Percentiles rank a stretch among this genome's conserved stretches.
phyloP scores from a whole-genome alignment of 2,797 vertebrate species.

The Artibeus lituratus region DNA sequence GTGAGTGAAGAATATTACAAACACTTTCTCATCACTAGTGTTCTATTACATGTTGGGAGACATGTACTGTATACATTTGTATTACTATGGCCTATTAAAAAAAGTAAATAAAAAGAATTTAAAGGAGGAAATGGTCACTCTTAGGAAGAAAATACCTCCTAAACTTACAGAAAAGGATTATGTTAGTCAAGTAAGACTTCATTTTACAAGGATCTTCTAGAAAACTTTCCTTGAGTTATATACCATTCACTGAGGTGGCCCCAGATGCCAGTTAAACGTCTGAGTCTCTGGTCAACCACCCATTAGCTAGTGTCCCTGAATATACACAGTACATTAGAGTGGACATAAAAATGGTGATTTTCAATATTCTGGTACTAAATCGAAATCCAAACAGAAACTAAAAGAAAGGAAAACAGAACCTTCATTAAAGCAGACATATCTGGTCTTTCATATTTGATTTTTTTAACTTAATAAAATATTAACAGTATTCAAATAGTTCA shows the following conservation, averaged over 20 bases:
- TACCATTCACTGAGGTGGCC: background rate
- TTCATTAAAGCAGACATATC: background rate
- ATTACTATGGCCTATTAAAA: background rate
- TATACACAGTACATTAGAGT: background rate
- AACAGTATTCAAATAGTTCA: background rate
- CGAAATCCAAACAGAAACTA: slow-evolving; percentile 25
- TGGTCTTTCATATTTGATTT: slow-evolving; percentile 6
- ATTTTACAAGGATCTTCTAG: slow-evolving; percentile 19
- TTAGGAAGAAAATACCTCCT: slow-evolving; percentile 1
- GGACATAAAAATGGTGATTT: background rate
- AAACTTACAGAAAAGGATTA: background rate
- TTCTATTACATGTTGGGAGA: slow-evolving; percentile 46
- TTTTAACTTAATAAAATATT: background rate
- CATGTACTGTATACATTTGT: background rate
- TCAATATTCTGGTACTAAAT: slow-evolving; percentile 21
- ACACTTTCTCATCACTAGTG: slow-evolving; percentile 24
- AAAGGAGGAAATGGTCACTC: slow-evolving; percentile 10
- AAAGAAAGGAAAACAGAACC: background rate
- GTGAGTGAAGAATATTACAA: slow-evolving; percentile 25
- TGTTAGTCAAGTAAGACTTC: background rate
- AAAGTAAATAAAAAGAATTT: slow-evolving; percentile 11
- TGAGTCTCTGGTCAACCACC: background rate
- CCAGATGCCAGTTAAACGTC: background rate
- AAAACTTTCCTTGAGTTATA: slow-evolving; percentile 17
- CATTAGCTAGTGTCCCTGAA: background rate